Percentiles rank a stretch among this genome's conserved stretches.
These are phyloP conservation scores for Harpegnathos saltator DNA, from an alignment of 1,140 invertebrate genomes.

Conservation along the genomic window DNA sequence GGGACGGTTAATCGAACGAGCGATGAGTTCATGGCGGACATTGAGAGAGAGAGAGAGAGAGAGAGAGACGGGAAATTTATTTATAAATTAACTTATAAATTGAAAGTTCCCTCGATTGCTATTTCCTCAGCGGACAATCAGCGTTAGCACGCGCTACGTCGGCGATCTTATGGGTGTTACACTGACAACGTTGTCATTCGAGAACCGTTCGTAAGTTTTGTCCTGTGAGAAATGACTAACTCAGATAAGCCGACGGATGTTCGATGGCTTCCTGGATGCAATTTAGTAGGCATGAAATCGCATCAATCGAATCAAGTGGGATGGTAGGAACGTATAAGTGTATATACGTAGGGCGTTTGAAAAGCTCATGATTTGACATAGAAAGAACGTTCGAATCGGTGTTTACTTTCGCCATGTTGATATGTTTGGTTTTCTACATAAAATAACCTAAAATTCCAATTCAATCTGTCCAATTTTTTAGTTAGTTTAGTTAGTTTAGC, in stretches of 20 bases:
- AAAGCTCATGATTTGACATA: too few relatives aligned
- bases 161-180: conserved; percentile 12
- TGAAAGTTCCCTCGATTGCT: conserved; percentile 75
- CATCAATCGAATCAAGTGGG: neutral
- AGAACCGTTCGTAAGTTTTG: neutral
- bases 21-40: conserved; percentile 65
- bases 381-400: too few relatives aligned
- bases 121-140: conserved; percentile 80
- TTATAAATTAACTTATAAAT: conserved; percentile 76
- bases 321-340: neutral
- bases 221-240: conserved; percentile 12
- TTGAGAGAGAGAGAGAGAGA: conserved; percentile 30
- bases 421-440: too few relatives aligned
- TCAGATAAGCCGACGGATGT: conserved; percentile 6
- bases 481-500: too few relatives aligned
- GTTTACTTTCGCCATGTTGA: too few relatives aligned
- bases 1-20: conserved; percentile 69
- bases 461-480: too few relatives aligned
- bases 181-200: conserved; percentile 6
- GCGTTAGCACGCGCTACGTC: conserved; percentile 73
- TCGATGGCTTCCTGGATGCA: neutral
- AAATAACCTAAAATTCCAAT: too few relatives aligned
- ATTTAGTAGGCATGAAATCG: neutral
- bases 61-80: conserved; percentile 75
- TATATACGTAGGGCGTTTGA: too few relatives aligned